A percentile compares a stretch with the other conserved stretches of the same genome.
These are phyloP conservation scores for Anagyrus pseudococci DNA, from an alignment of 2,888 invertebrate species.

Conservation along the genomic window DNA sequence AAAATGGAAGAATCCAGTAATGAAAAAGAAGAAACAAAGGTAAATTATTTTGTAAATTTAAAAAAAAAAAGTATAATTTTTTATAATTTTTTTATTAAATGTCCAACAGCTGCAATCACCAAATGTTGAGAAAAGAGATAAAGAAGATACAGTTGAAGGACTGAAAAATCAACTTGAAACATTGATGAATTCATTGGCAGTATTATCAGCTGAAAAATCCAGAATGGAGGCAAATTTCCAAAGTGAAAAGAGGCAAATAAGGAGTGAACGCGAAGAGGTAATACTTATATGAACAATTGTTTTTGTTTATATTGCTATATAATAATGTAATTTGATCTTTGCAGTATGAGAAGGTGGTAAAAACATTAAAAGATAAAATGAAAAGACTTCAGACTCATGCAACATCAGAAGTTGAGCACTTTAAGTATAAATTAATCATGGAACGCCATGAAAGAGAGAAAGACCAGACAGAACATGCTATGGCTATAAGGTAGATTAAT, in stretches of 20 bases:
- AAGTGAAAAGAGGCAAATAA: conserved; percentile 71
- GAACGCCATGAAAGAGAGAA: conserved; percentile 84
- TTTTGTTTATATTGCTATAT: not conserved
- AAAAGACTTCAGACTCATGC: conserved; percentile 67
- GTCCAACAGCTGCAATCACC: conserved; percentile 4
- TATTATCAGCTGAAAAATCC: conserved; percentile 82
- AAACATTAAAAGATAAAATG: conserved; percentile 68
- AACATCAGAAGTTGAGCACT: conserved; percentile 69
- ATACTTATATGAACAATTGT: conserved; percentile 14
- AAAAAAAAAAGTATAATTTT: not conserved
- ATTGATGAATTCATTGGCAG: conserved; percentile 76
- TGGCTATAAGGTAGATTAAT: conserved; percentile 71
- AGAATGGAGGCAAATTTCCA: conserved; percentile 85
- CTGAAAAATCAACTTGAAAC: conserved; percentile 66
- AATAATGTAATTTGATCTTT: conserved; percentile 44
- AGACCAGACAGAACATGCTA: conserved; percentile 78
- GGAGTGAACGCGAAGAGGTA: conserved; percentile 65
- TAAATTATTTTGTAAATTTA: conserved; percentile 1
- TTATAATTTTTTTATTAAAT: not conserved
- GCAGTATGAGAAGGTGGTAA: conserved; percentile 69
- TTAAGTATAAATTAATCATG: conserved; percentile 76
- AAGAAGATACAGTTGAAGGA: conserved; percentile 53
- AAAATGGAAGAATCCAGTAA: conserved; percentile 6
- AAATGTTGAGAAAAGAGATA: conserved; percentile 28
- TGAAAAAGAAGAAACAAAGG: conserved; percentile 16